These are phyloP conservation scores for Setipinna tenuifilis DNA, from an alignment of 2,797 vertebrate species.

Conservation along the genomic window DNA sequence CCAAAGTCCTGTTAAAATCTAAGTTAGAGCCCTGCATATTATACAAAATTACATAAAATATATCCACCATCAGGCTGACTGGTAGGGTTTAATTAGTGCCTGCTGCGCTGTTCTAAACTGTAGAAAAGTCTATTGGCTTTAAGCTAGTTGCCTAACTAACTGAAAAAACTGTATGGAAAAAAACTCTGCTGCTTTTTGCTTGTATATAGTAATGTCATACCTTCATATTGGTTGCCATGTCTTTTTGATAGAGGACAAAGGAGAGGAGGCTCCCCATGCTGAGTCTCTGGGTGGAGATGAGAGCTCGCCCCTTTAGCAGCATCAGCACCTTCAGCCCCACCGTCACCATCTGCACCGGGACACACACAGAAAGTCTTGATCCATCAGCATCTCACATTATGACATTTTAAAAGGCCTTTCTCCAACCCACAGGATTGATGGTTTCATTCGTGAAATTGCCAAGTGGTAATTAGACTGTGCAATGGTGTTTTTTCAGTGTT, in stretches of 20 bases:
- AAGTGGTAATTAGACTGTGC: too few relatives aligned
- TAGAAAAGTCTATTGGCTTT: not conserved
- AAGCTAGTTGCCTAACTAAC: not conserved
- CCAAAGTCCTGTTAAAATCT: too few relatives aligned
- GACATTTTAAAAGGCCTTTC: too few relatives aligned
- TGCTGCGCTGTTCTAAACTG: too few relatives aligned
- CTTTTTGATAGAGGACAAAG: slow-evolving; percentile 86
- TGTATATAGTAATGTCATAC: slow-evolving; percentile 61
- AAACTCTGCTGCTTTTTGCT: not conserved
- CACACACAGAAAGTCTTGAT: not conserved
- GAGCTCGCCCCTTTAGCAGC: slow-evolving; percentile 74
- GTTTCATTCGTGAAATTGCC: too few relatives aligned
- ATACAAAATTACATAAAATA: too few relatives aligned
- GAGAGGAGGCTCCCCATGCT: slow-evolving; percentile 79
- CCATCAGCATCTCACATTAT: too few relatives aligned
- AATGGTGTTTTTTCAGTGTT: not conserved
- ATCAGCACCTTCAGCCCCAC: slow-evolving; percentile 72
- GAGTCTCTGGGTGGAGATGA: slow-evolving; percentile 73
- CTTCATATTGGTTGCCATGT: slow-evolving; percentile 64
- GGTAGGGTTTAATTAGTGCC: too few relatives aligned
- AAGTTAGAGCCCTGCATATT: too few relatives aligned
- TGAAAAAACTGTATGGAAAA: not conserved
- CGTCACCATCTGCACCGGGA: slow-evolving; percentile 62
- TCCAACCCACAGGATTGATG: too few relatives aligned
- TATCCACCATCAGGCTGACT: too few relatives aligned